A percentile compares a stretch with the other conserved stretches of the same genome.
Conservation (phyloP, 2,888 invertebrate species). For the Aromia moschata region DNA sequence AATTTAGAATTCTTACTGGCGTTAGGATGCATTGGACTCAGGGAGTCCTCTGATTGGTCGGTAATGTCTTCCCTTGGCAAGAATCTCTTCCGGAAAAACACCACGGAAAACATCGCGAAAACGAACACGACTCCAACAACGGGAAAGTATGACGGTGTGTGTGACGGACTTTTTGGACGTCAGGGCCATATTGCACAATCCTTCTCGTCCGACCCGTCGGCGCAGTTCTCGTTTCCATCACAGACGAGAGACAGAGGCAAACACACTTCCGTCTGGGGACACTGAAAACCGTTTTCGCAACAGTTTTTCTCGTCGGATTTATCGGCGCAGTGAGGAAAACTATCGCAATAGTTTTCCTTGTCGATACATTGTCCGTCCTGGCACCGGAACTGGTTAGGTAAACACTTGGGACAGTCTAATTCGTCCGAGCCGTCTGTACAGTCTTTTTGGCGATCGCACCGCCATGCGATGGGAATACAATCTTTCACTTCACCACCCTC, state of each 20-base stretch:
- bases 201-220: constrained; percentile 83
- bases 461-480: constrained; percentile 76
- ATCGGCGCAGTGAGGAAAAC: constrained; percentile 72
- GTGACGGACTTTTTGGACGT: constrained; percentile 64
- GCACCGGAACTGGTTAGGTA: constrained; percentile 74
- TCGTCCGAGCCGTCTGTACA: constrained; percentile 88
- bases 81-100: constrained; percentile 48
- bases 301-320: constrained; percentile 75
- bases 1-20: constrained; percentile 57
- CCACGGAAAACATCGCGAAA: constrained; percentile 53
- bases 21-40: constrained; percentile 66
- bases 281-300: constrained; percentile 75
- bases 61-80: constrained; percentile 58
- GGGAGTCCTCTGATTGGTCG: constrained; percentile 73
- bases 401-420: constrained; percentile 76
- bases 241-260: constrained; percentile 75
- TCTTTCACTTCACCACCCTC: constrained; percentile 68
- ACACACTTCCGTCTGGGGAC: constrained; percentile 78
- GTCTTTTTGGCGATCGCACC: constrained; percentile 83
- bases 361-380: constrained; percentile 60
- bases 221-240: constrained; percentile 81
- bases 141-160: constrained; percentile 67
- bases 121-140: constrained; percentile 66
- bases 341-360: constrained; percentile 66
- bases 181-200: constrained; percentile 71